Evolutionary conservation across 2,113 vertebrate species (phyloP).

Genomic region (Pipa parva): DNA sequence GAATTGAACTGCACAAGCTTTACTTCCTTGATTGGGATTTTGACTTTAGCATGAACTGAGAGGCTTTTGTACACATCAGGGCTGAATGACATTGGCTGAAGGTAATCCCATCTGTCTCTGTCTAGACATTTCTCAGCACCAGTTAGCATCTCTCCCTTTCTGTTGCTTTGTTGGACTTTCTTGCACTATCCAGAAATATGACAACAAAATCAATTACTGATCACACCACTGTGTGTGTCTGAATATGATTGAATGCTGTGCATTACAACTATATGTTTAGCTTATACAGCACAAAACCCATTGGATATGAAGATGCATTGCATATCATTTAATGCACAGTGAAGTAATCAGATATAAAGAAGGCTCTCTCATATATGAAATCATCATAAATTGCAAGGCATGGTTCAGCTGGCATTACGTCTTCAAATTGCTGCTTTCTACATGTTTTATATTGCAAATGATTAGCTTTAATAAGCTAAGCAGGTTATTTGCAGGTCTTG

Average conservation of each 20-base stretch:
- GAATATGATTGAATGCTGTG: constrained; percentile 55
- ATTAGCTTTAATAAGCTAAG: constrained; percentile 43
- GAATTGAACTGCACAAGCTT: constrained; percentile 24
- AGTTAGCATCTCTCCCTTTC: constrained; percentile 46
- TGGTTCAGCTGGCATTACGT: constrained; percentile 20
- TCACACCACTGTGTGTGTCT: constrained; percentile 51
- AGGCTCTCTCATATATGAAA: constrained; percentile 40
- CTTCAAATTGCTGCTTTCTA: constrained; percentile 39
- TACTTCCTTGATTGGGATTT: constrained; percentile 41
- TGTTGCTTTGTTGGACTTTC: constrained; percentile 41
- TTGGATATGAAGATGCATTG: neutral
- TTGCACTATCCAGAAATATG: constrained; percentile 54
- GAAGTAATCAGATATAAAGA: constrained; percentile 46
- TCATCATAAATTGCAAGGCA: constrained; percentile 36
- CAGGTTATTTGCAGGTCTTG: constrained; percentile 36
- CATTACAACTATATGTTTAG: constrained; percentile 49
- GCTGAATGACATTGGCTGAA: constrained; percentile 40
- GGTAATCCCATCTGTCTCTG: constrained; percentile 53
- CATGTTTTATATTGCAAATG: constrained; percentile 40
- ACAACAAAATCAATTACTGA: constrained; percentile 59
- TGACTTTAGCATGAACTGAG: constrained; percentile 39
- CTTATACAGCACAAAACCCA: constrained; percentile 42
- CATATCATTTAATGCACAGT: constrained; percentile 45
- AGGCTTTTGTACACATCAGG: constrained; percentile 18
- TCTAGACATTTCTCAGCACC: constrained; percentile 49